These are phyloP conservation scores for Laticauda colubrina DNA, from an alignment of 2,113 vertebrate genomes.

Conservation along the genomic window DNA sequence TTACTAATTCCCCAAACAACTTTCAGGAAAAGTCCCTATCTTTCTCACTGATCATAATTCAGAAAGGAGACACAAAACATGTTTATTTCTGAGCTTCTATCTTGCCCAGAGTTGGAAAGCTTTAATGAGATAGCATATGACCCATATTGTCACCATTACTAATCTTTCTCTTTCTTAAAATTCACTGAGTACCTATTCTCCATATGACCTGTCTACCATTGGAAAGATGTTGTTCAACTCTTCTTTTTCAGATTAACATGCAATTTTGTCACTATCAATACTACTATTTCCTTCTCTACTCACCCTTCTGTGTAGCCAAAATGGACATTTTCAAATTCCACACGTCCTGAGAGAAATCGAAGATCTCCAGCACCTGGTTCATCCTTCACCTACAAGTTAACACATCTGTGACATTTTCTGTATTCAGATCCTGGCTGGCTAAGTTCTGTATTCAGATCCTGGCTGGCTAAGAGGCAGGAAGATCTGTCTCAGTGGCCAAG, in stretches of 20 bases:
- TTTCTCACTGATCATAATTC: not conserved
- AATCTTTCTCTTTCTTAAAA: no score
- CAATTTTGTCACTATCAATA: not conserved
- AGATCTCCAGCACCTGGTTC: constrained; percentile 78
- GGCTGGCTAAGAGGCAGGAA: not conserved
- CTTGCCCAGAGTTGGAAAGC: not conserved
- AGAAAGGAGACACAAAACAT: not conserved
- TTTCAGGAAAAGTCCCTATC: not conserved
- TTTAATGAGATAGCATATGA: not conserved
- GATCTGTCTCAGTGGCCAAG: not conserved
- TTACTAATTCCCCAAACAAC: no score
- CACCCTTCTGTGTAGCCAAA: constrained; percentile 89
- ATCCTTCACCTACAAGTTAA: constrained; percentile 82
- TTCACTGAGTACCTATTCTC: no score
- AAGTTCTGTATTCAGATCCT: not conserved
- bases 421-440: not conserved
- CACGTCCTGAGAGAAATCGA: constrained; percentile 72
- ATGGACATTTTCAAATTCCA: constrained; percentile 92
- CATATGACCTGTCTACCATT: not conserved
- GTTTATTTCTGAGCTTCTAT: not conserved
- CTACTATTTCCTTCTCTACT: constrained; percentile 11
- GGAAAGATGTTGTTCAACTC: not conserved
- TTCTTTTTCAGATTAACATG: not conserved
- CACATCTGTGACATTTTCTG: not conserved
- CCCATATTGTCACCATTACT: not conserved